Evolutionary conservation across 2,113 vertebrate genomes (phyloP).

Genomic region (Salvelinus sp.): DNA sequence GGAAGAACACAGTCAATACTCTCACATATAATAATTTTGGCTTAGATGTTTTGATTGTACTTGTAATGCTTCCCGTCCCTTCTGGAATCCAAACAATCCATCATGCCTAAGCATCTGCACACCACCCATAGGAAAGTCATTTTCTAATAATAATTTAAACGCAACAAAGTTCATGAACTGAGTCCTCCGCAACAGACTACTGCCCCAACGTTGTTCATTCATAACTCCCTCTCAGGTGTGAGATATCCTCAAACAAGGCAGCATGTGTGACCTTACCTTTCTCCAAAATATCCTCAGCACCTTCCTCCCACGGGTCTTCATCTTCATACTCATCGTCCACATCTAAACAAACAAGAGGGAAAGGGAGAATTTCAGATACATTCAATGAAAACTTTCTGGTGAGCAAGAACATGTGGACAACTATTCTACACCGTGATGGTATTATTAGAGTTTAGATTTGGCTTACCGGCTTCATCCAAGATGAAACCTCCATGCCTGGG

Average conservation of each 20-base stretch:
- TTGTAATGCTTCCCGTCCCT: background rate
- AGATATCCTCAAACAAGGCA: no score
- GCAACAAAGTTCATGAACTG: no score
- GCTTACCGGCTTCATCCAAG: slow-evolving; percentile 87
- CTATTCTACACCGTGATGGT: no score
- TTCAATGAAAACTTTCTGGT: background rate
- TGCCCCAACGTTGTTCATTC: background rate
- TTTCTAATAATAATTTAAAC: no score
- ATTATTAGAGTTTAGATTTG: no score
- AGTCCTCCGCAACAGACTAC: background rate
- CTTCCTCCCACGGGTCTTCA: slow-evolving; percentile 91
- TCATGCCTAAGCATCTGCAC: background rate
- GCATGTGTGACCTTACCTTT: slow-evolving; percentile 78
- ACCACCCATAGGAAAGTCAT: no score
- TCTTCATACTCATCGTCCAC: slow-evolving; percentile 96
- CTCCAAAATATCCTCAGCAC: slow-evolving; percentile 89
- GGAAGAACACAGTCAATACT: slow-evolving; percentile 52
- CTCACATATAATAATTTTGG: background rate
- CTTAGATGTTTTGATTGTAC: background rate
- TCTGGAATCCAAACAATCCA: background rate
- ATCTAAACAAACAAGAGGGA: slow-evolving; percentile 65
- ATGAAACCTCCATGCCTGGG: slow-evolving; percentile 88
- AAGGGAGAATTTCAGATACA: background rate
- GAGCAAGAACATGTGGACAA: no score
- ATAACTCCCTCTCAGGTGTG: background rate